phyloP scores from a whole-genome alignment of 2,113 vertebrate genomes.

The Podocnemis expansa region DNA sequence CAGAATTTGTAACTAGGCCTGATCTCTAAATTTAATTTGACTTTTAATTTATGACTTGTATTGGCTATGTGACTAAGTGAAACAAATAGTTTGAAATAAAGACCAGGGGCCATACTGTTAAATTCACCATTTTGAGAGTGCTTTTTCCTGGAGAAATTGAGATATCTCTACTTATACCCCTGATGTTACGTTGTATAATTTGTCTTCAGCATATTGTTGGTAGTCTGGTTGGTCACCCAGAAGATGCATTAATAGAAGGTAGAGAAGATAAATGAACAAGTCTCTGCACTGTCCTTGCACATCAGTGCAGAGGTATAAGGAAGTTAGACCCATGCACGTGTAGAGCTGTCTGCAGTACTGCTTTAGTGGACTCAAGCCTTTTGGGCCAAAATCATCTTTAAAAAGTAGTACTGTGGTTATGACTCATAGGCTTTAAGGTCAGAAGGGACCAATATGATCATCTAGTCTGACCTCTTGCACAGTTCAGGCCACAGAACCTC shows the following conservation, averaged over 20 bases:
- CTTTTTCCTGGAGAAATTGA: neutral
- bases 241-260: constrained; percentile 34
- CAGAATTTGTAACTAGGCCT: neutral
- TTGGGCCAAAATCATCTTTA: neutral
- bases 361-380: neutral
- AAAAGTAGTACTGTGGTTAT: neutral
- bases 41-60: neutral
- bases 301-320: neutral
- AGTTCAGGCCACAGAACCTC: too few species aligned
- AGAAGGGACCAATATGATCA: too few species aligned
- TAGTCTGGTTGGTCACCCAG: neutral
- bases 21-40: neutral
- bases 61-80: constrained; percentile 18
- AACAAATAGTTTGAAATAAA: constrained; percentile 19
- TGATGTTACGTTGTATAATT: neutral
- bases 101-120: fast-evolving
- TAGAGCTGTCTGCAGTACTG: neutral
- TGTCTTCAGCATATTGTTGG: neutral
- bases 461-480: too few species aligned
- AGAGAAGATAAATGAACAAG: constrained; percentile 8
- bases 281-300: neutral
- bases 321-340: neutral
- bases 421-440: too few species aligned
- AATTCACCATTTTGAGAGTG: neutral
- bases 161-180: constrained; percentile 19